Evolutionary conservation across 92 coral and sea anemone genomes (phyloP), one percentile per base, ranked within the genome.

Genomic region (Paragorgia papillata): DNA sequence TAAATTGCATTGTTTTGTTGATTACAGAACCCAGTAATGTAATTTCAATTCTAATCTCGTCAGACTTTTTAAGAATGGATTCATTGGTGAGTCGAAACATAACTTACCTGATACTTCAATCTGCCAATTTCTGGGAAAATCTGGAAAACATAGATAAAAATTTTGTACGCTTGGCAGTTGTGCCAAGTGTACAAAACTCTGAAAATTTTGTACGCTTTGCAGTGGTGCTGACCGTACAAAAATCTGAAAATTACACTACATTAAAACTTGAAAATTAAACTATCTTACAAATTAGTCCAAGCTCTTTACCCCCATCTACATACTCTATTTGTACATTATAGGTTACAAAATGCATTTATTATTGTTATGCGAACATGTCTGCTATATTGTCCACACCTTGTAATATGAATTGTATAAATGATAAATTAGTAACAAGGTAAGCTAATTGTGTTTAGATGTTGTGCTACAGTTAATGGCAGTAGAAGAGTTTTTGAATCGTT

Each of bases 31-130:
- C 97, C 60, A 90, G 84, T 65, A 91, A 95, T 83, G 97, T 95
- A 62, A 89, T 95, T 69, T 95, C 99, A 59, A 91, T 95, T 67
- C 79, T 95, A 62, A 95, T 95, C 80, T 95, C 99, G 56, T 95
- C 99, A 44, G 99, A 91, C 79, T 95, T 95, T 80, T 82, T 95
- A 13, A 91, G 92, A 86, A 95, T 95, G 99, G 99, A 95, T 82
- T 78, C 87, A 14, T 79, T 95, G 95, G 99, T 95, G 76, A 62
- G 97, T 74, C 35, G n/a, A n/a, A n/a, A n/a, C n/a, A n/a, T n/a
- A n/a, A n/a, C n/a, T n/a, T n/a, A n/a, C n/a, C n/a, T n/a, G n/a
- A n/a, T n/a, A n/a, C n/a, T n/a, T n/a, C n/a, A n/a, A n/a, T n/a
- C n/a, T n/a, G n/a, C n/a, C n/a, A n/a, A n/a, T n/a, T n/a, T n/a